Base-by-base conservation (phyloP, 2,888 invertebrate genomes). In the Pteria penguin region DNA sequence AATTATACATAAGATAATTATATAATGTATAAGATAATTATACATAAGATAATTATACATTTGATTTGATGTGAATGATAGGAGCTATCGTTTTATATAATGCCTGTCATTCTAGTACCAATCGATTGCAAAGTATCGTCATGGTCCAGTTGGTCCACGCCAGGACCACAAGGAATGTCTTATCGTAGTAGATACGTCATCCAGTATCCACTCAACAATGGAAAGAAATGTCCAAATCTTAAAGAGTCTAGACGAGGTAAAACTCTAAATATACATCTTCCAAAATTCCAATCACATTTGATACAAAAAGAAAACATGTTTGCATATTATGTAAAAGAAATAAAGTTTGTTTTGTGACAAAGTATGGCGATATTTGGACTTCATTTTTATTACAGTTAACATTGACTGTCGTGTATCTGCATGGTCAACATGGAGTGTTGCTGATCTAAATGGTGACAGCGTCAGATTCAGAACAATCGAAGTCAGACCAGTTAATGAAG, bases 391-490 rank as follows among this genome's bases (percentile, higher is more conserved):
- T 36, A 11, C 61, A 70, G 69, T 29, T 33, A 8, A 29, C 22
- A 31, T 63, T n/a, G 55, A 71, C 18, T 71, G 71, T 24, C 26
- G 60, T 11, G 71, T 71, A 8, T 26, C 52, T 5, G 22, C 32
- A 8, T 71, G 71, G 71, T 18, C 32, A 24, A 26, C 4, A 29
- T 71, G 71, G 71, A 24, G 54, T 18, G 26, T 4, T 22, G 45
- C 52, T 2, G 62, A 71, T 5, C 29, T 60, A 4, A 52, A 32
- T 22, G 71, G 71, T 2, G 60, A 63, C 55, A 45, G 32, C 22
- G 24, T 54, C n/a, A 4, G 71, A 32, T 26, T 29, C 36, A 27
- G 71, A 22, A 27, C 29, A 5, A 61, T 71, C n/a, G 18, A 32
- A 8, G 24, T 36, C 1, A 24, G 31, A 14, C 31, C 71, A 14